Percentiles rank a stretch among this genome's conserved stretches.
phyloP scores from a whole-genome alignment of 2,888 invertebrate genomes.

The Polyommatus iphigenia region DNA sequence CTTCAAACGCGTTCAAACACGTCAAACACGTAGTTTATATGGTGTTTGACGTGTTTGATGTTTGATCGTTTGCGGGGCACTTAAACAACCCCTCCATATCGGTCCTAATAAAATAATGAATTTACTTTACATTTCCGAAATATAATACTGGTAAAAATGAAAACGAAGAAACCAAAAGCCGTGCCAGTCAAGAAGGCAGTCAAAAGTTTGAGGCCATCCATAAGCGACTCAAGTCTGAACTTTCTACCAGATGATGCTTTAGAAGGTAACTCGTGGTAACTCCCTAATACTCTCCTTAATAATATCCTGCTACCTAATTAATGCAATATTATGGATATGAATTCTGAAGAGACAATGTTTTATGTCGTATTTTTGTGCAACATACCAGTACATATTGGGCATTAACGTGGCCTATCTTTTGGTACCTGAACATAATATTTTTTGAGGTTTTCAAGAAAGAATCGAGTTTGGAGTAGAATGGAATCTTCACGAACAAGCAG shows the following conservation, averaged over 20 bases:
- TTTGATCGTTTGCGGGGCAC: no score
- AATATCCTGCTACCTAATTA: not conserved
- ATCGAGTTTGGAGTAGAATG: slow-evolving; percentile 63
- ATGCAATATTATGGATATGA: not conserved
- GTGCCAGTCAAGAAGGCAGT: slow-evolving; percentile 50
- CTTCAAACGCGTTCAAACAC: no score
- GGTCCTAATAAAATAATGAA: not conserved
- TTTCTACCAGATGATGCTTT: slow-evolving; percentile 56
- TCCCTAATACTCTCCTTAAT: not conserved
- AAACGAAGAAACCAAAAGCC: slow-evolving; percentile 50
- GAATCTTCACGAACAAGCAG: slow-evolving; percentile 56
- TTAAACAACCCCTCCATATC: not conserved
- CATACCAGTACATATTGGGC: not conserved
- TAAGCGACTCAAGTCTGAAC: slow-evolving; percentile 63
- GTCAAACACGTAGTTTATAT: no score
- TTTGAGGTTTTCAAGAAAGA: slow-evolving; percentile 62
- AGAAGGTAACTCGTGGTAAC: slow-evolving; percentile 58
- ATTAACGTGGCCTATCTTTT: not conserved
- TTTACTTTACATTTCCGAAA: not conserved
- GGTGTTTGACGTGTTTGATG: no score
- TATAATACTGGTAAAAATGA: not conserved
- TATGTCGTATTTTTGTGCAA: not conserved
- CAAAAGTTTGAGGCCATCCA: slow-evolving; percentile 51
- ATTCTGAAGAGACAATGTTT: not conserved
- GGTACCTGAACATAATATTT: not conserved